Conservation (phyloP, 2,888 invertebrate species). For the Vanessa cardui region DNA sequence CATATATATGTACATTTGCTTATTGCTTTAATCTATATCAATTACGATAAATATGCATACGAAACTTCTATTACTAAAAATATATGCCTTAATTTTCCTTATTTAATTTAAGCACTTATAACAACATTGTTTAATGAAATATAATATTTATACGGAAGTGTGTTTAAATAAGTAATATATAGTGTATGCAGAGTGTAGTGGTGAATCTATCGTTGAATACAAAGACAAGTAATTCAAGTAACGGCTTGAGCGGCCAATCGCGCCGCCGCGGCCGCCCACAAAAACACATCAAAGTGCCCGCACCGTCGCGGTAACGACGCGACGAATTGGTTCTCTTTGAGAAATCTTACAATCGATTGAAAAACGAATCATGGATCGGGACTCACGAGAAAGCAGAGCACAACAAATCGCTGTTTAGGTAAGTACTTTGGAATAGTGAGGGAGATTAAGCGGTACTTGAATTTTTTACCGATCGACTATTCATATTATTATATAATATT, state of each 20-base stretch:
- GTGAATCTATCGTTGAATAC: conserved; percentile 33
- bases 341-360: conserved; percentile 68
- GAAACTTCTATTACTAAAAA: too few species aligned
- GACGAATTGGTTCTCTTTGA: conserved; percentile 77
- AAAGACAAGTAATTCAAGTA: conserved; percentile 47
- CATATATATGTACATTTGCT: conserved; percentile 1
- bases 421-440: conserved; percentile 18
- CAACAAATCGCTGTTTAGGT: conserved; percentile 63
- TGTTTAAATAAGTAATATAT: too few species aligned
- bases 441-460: neutral
- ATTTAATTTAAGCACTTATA: too few species aligned
- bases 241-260: conserved; percentile 60
- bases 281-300: conserved; percentile 77
- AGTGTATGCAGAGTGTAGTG: conserved; percentile 19
- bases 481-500: neutral
- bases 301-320: conserved; percentile 66
- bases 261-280: conserved; percentile 54
- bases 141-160: too few species aligned
- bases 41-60: neutral
- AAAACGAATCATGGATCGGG: conserved; percentile 56
- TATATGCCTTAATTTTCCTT: too few species aligned
- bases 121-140: too few species aligned
- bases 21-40: neutral
- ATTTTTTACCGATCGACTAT: neutral
- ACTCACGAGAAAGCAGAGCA: conserved; percentile 63